Evolutionary conservation across 2,113 vertebrate species (phyloP), one percentile per base, ranked within the genome.

Genomic region (Nerophis ophidion): DNA sequence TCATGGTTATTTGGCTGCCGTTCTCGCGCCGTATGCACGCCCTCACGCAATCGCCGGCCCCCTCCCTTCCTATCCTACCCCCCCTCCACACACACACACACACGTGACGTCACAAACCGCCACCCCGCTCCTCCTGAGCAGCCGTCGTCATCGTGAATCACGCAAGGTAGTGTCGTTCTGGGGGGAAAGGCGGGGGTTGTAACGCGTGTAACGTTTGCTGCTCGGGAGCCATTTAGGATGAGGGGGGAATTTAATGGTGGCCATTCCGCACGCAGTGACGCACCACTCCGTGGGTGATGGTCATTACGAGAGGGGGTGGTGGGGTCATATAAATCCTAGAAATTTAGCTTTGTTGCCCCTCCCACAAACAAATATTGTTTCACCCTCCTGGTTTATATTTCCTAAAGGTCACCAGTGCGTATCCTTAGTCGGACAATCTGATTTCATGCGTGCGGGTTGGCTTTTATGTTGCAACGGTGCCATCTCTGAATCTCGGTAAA

Each of bases 91-190:
- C 19, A 26, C 19, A 26, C 26, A 26, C 26, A 46, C 33, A 11
- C 57, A 44, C 70, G n/a, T 88, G 86, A 88, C 86, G 84, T 88
- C 79, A 88, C 54, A 36, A 9, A 12, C 81, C 76, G 76, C 74
- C 71, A 77, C 40, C 40, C 77, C 72, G 59, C 72, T 75, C 76
- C 77, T 79, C 75, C 73, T 56, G 71, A 40, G 40, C 40, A n/a
- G 7, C 61, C 70, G 5, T 55, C 81, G 80, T 78, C 79, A 71
- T 84, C 77, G 33, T 84, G 86, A 83, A 83, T 84, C 83, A 84
- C 71, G 36, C 66, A 61, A 60, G 53, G 36, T 5, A 35, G 15
- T 7, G 13, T 14, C 19, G 35, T 33, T 15, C 13, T 35, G 33
- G 9, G 50, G 4, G 33, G 26, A 26, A 26, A 26, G 26, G 26